A percentile compares a stretch with the other conserved stretches of the same genome.
These are phyloP conservation scores for Channallabes apus DNA, from an alignment of 2,797 vertebrate genomes.

Conservation along the genomic window DNA sequence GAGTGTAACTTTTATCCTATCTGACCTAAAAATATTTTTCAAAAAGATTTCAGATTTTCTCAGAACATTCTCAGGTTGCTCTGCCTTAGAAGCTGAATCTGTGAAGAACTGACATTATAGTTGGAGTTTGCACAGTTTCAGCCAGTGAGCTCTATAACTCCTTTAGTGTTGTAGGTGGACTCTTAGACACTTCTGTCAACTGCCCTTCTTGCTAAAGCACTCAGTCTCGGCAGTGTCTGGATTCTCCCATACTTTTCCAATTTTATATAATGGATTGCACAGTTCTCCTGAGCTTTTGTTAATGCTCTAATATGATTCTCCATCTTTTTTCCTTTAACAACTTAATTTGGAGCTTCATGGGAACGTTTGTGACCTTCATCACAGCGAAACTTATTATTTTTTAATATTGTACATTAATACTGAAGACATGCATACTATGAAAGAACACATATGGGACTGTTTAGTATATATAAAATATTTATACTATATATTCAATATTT, in stretches of 20 bases:
- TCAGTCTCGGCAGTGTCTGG: background rate
- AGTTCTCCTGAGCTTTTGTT: background rate
- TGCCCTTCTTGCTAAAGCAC: background rate
- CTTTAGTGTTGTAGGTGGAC: background rate
- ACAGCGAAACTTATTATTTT: too few species aligned
- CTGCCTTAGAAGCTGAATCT: background rate
- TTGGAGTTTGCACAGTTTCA: background rate
- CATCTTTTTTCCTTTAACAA: background rate
- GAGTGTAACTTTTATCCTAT: too few species aligned
- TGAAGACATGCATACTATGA: too few species aligned
- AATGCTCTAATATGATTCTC: background rate
- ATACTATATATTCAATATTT: too few species aligned
- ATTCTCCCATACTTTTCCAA: background rate
- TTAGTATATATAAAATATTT: too few species aligned
- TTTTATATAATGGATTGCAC: background rate
- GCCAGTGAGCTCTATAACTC: background rate
- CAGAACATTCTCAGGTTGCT: background rate
- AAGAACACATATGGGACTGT: too few species aligned
- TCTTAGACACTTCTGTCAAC: background rate
- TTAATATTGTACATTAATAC: too few species aligned
- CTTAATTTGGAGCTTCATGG: background rate
- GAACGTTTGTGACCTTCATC: background rate
- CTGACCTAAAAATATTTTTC: too few species aligned
- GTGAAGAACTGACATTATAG: background rate
- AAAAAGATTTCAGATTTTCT: too few species aligned